Base-by-base conservation (phyloP, 2,113 vertebrate species). In the Narcine bancroftii region DNA sequence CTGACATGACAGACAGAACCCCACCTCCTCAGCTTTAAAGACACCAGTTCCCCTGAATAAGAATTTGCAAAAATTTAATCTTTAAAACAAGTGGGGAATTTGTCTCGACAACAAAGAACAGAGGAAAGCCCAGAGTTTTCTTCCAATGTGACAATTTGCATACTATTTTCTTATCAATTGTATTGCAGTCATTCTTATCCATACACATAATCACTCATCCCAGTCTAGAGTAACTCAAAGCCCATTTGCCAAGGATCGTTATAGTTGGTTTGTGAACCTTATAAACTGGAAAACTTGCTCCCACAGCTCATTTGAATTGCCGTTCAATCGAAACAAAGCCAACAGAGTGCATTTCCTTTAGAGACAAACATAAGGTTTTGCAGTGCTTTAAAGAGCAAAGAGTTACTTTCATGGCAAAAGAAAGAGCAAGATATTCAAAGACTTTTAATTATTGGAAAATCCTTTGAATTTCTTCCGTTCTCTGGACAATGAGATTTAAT, bases 271-370 rank as follows among this genome's bases (percentile, higher is more conserved):
- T 87, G 33, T 5, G 33, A 87, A n/a, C 36, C 33, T 53, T 39
- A n/a, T 60, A 87, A 60, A 87, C 81, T 87, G 81, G 33, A 87
- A 60, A 21, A 60, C 81, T 87, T n/a, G 0, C 50, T 87, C 53
- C 33, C 81, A 87, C 81, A 60, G 81, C 1, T 53, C 81, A 87
- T 87, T 87, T 87, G 81, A 60, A 29, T 17, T 60, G 53, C 39
- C n/a, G 81, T 53, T 87, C 81, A 87, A 6, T 87, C 33, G 53
- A 63, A 87, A 63, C 81, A 87, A 87, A 39, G 60, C n/a, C 81
- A 87, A 87, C 81, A 87, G 81, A 87, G 60, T 60, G 9, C 33
- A 87, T 60, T 60, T 19, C 19, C 36, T 42, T 60, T 85, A 29
- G 33, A 19, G 33, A 60, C 53, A 63, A 87, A 87, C n/a, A n/a